Evolutionary conservation across 2,113 vertebrate species (phyloP), one percentile per base, ranked within the genome.

Genomic region (Lophochroa leadbeateri): DNA sequence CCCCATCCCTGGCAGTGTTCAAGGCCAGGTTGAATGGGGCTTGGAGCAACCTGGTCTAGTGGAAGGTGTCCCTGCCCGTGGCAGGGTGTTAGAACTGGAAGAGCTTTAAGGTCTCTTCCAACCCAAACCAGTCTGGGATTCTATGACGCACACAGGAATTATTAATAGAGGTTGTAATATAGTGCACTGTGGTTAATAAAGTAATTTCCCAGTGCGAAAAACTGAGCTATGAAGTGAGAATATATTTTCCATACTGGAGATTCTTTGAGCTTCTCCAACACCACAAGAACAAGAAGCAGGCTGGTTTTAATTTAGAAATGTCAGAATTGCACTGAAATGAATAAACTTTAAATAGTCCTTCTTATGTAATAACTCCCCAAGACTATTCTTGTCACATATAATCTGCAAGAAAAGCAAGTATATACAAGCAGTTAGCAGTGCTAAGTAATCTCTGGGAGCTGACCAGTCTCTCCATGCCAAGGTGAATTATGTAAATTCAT

Each of bases 291-390:
- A 49, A 80, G 74, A n/a, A 92, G 33, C 33, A 79, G 52, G 12
- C 70, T 88, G 46, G 1, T 93, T 95, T 88, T 79, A 70, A 61
- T 82, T 84, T 92, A 85, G 46, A 89, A 94, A 94, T 85, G 39
- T 67, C 49, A 89, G 77, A 93, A 92, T 91, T 91, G 72, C 35
- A 80, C 63, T 85, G 74, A 92, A 92, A 92, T 86, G 33, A 92
- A 86, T 75, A 67, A 92, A 95, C 63, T 96, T 96, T 76, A 82
- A 87, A 60, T 82, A 92, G 86, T 75, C 11, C 2, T 88, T 33
- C 75, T 96, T 90, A 90, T 47, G 49, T 82, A 96, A 94, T 90
- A 93, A 52, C 17, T 96, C 65, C 86, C 83, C 52, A 86, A 72
- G 86, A 92, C 79, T 92, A 57, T 78, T 82, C 88, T 86, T 92